Conservation (phyloP, 2,888 invertebrate genomes). For the Ophion costatus region DNA sequence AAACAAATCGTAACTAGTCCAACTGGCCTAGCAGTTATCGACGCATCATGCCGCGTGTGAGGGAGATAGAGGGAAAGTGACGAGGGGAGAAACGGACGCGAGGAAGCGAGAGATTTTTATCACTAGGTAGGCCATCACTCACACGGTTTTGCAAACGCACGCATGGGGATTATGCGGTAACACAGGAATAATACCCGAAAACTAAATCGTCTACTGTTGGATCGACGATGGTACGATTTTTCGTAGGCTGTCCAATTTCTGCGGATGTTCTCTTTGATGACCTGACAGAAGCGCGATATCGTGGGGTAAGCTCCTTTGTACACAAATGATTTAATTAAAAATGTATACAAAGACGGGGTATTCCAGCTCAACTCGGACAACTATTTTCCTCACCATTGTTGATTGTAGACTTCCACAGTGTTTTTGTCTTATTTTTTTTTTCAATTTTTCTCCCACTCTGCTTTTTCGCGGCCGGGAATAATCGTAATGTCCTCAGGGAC, state of each 20-base stretch:
- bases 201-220: neutral
- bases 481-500: too few species aligned
- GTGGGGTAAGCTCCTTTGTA: too few species aligned
- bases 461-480: too few species aligned
- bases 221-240: slow-evolving; percentile 27
- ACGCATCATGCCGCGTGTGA: slow-evolving; percentile 22
- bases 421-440: too few species aligned
- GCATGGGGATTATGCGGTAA: slow-evolving; percentile 1
- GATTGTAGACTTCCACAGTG: too few species aligned
- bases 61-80: slow-evolving; percentile 10
- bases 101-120: neutral
- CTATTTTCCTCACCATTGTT: too few species aligned
- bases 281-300: neutral
- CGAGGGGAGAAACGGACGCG: too few species aligned
- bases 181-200: slow-evolving; percentile 16
- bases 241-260: slow-evolving; percentile 7
- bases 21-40: slow-evolving; percentile 55
- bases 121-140: neutral
- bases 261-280: slow-evolving; percentile 2
- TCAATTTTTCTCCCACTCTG: too few species aligned
- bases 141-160: slow-evolving; percentile 7
- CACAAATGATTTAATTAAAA: too few species aligned
- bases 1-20: slow-evolving; percentile 65
- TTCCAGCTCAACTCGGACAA: too few species aligned
- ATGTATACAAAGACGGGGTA: too few species aligned